These are phyloP conservation scores for Aleiodes sp. DNA, from an alignment of 1,140 invertebrate species.

Conservation along the genomic window DNA sequence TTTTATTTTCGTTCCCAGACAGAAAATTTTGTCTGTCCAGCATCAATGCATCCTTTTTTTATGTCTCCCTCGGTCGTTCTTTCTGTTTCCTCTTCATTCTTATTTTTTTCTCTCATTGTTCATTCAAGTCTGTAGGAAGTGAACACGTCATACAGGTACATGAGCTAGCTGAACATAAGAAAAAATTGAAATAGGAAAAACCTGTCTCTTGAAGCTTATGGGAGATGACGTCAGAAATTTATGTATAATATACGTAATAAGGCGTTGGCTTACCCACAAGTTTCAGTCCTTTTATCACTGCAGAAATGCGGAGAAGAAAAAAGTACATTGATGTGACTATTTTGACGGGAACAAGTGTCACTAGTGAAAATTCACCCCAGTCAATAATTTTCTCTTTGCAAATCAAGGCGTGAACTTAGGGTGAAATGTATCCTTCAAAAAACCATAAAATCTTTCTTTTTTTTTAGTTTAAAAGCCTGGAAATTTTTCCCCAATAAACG, in stretches of 20 bases:
- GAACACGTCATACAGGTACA: constrained; percentile 13
- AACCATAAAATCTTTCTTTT: too few relatives aligned
- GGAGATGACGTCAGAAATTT: constrained; percentile 8
- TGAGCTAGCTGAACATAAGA: not conserved
- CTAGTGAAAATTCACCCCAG: too few relatives aligned
- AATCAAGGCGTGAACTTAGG: too few relatives aligned
- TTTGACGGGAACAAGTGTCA: too few relatives aligned
- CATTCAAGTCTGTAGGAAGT: not conserved
- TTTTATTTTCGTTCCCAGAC: constrained; percentile 15
- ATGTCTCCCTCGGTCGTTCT: not conserved
- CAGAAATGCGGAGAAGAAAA: not conserved
- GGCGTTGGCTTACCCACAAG: constrained; percentile 5
- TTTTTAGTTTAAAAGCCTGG: too few relatives aligned
- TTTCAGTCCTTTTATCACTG: not conserved
- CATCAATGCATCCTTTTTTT: not conserved
- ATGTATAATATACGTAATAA: not conserved
- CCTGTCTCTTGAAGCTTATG: constrained; percentile 1
- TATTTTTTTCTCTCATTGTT: not conserved
- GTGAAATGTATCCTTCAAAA: too few relatives aligned
- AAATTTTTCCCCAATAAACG: too few relatives aligned
- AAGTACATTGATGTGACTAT: too few relatives aligned
- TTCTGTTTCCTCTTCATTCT: not conserved
- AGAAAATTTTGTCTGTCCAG: constrained; percentile 19
- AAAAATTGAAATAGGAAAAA: constrained; percentile 3
- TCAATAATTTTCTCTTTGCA: too few relatives aligned